phyloP scores from a whole-genome alignment of 2,797 vertebrate species.

The Microcaecilia unicolor region DNA sequence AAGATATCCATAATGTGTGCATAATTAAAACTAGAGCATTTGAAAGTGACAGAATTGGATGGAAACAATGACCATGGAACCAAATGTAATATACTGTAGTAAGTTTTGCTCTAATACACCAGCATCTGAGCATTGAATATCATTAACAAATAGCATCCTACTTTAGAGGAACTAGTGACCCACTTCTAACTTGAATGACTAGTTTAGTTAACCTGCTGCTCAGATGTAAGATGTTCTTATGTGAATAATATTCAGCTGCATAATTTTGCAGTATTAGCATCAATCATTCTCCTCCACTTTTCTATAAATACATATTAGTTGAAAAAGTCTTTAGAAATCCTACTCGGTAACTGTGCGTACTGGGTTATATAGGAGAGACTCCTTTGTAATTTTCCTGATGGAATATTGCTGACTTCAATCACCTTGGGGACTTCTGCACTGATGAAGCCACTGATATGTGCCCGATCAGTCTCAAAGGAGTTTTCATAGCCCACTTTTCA shows the following conservation, averaged over 20 bases:
- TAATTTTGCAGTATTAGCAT: constrained; percentile 76
- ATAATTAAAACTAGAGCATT: constrained; percentile 40
- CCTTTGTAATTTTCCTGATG: constrained; percentile 65
- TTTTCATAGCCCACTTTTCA: constrained; percentile 76
- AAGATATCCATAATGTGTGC: too few species aligned
- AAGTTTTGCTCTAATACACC: constrained; percentile 24
- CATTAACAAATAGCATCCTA: constrained; percentile 6
- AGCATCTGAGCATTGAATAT: not conserved
- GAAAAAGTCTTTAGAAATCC: constrained; percentile 47
- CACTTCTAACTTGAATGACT: constrained; percentile 73
- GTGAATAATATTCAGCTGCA: constrained; percentile 52
- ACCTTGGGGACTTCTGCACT: constrained; percentile 82
- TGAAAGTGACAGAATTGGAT: constrained; percentile 15
- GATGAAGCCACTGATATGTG: constrained; percentile 89
- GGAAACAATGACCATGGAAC: constrained; percentile 25
- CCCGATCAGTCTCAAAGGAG: constrained; percentile 83
- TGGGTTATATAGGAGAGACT: constrained; percentile 62
- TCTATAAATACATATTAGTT: constrained; percentile 69
- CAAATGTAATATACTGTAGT: too few species aligned
- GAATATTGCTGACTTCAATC: constrained; percentile 86
- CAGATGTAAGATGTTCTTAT: constrained; percentile 64
- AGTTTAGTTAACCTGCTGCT: constrained; percentile 68
- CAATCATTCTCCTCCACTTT: constrained; percentile 57
- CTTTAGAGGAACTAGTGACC: constrained; percentile 47
- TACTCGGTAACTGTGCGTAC: constrained; percentile 54